Conservation (phyloP, 2,797 vertebrate genomes). For the Onychomys torridus region DNA sequence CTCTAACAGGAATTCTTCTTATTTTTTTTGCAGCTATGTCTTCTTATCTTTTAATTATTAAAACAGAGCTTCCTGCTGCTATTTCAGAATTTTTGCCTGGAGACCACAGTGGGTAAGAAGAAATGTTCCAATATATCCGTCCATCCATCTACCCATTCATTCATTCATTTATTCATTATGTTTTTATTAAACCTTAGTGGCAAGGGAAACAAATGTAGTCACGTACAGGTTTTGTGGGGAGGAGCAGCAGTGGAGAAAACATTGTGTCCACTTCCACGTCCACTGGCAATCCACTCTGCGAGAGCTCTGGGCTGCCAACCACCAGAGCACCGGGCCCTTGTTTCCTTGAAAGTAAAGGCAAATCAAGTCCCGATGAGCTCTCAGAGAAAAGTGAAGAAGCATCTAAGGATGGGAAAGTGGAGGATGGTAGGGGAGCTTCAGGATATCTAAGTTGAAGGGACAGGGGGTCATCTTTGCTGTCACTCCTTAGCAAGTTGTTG, state of each 20-base stretch:
- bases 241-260: not conserved
- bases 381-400: not conserved
- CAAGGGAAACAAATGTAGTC: conserved; percentile 31
- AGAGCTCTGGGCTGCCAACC: not conserved
- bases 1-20: conserved; percentile 73
- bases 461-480: not conserved
- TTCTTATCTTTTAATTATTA: conserved; percentile 97
- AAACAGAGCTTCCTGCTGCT: conserved; percentile 94
- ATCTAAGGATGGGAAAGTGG: not conserved
- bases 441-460: not conserved
- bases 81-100: conserved; percentile 90
- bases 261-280: not conserved
- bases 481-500: not conserved
- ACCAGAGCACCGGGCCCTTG: not conserved
- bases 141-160: not conserved
- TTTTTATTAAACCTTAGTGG: conserved; percentile 28
- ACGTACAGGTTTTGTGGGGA: not conserved
- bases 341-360: not conserved
- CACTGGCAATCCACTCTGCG: conserved; percentile 15
- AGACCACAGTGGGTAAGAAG: conserved; percentile 91
- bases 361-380: not conserved
- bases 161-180: conserved; percentile 28
- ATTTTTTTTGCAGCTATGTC: conserved; percentile 94
- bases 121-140: not conserved
- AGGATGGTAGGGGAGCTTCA: not conserved